phyloP scores from a whole-genome alignment of 1,140 invertebrate species.

The Anoplolepis gracilipes region DNA sequence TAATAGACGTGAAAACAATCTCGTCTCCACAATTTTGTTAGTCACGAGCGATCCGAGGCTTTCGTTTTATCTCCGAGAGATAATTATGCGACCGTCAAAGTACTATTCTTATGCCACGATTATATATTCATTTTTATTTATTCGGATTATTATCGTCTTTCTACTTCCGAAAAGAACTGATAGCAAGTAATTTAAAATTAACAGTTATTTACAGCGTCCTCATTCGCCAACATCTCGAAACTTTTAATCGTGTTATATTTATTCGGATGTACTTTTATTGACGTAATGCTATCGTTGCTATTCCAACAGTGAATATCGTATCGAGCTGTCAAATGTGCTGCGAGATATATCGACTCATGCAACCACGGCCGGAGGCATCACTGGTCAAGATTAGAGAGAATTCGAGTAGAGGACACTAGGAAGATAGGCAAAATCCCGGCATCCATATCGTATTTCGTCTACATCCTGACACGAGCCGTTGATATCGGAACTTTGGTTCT shows the following conservation, averaged over 20 bases:
- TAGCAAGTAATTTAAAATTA: constrained; percentile 1
- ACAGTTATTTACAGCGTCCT: neutral
- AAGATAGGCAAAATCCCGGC: constrained; percentile 71
- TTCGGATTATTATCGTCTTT: neutral
- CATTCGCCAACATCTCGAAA: neutral
- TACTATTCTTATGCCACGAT: neutral
- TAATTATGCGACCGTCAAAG: constrained; percentile 15
- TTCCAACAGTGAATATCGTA: constrained; percentile 50
- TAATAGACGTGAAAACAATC: constrained; percentile 16
- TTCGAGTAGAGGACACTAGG: constrained; percentile 29
- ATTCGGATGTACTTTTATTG: neutral
- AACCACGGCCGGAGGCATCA: constrained; percentile 63
- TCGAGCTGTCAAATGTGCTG: constrained; percentile 47
- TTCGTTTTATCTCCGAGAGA: constrained; percentile 17
- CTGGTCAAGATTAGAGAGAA: constrained; percentile 71
- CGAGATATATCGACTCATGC: constrained; percentile 59
- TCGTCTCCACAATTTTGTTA: neutral
- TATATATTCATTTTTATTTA: neutral
- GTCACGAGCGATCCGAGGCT: constrained; percentile 20
- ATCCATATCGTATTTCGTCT: constrained; percentile 46
- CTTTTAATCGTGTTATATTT: neutral
- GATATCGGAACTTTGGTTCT: constrained; percentile 58
- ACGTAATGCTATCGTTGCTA: constrained; percentile 11
- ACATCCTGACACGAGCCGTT: constrained; percentile 43
- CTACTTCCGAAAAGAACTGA: neutral